Percentiles rank a stretch among this genome's conserved stretches.
Evolutionary conservation across 2,888 invertebrate genomes (phyloP).

Genomic region (Eurois occulta): DNA sequence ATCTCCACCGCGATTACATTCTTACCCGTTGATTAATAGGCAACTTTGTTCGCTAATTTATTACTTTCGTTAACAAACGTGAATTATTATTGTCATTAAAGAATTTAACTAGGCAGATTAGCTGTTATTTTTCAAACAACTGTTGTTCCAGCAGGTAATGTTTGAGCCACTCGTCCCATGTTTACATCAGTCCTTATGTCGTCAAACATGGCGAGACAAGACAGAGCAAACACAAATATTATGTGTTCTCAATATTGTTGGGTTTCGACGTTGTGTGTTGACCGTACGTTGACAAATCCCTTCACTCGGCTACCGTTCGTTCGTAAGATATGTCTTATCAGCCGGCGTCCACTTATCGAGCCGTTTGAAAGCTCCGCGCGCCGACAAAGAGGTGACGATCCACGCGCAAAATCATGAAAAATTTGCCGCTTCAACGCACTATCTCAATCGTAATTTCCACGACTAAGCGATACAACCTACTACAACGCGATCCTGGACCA

Average conservation of each 20-base stretch:
- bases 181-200: slow-evolving; percentile 48
- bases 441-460: slow-evolving; percentile 65
- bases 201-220: slow-evolving; percentile 54
- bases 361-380: slow-evolving; percentile 81
- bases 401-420: slow-evolving; percentile 81
- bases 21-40: slow-evolving; percentile 57
- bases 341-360: slow-evolving; percentile 82
- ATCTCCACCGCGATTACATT: slow-evolving; percentile 56
- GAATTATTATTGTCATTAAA: slow-evolving; percentile 38
- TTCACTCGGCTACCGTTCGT: slow-evolving; percentile 86
- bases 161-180: slow-evolving; percentile 39
- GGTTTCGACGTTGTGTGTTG: slow-evolving; percentile 78
- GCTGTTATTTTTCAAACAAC: slow-evolving; percentile 40
- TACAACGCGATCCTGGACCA: slow-evolving; percentile 30
- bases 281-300: slow-evolving; percentile 88
- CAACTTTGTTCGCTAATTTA: slow-evolving; percentile 59
- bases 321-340: slow-evolving; percentile 81
- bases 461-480: slow-evolving; percentile 32
- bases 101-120: slow-evolving; percentile 7
- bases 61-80: slow-evolving; percentile 34
- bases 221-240: slow-evolving; percentile 73
- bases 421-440: slow-evolving; percentile 58
- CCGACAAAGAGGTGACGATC: slow-evolving; percentile 89
- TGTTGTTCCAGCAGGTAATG: slow-evolving; percentile 24
- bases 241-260: slow-evolving; percentile 64